phyloP scores from a whole-genome alignment of 2,797 vertebrate genomes.

The Fratercula arctica region DNA sequence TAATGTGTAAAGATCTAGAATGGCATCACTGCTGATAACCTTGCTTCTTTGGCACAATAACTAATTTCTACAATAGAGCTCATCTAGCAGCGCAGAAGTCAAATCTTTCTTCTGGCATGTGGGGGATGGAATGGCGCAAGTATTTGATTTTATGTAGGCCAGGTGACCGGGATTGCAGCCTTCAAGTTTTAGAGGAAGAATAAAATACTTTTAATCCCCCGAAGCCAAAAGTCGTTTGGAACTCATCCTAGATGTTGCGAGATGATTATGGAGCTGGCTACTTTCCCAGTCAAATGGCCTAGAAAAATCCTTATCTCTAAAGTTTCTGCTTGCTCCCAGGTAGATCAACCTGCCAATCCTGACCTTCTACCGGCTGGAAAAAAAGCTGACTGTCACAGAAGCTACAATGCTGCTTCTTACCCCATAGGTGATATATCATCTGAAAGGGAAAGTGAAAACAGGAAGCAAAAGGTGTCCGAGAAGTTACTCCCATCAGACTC shows the following conservation, averaged over 20 bases:
- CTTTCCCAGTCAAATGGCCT: constrained; percentile 60
- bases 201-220: constrained; percentile 34
- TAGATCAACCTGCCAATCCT: constrained; percentile 62
- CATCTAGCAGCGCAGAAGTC: background rate
- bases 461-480: background rate
- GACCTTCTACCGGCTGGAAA: constrained; percentile 34
- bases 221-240: constrained; percentile 36
- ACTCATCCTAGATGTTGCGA: constrained; percentile 41
- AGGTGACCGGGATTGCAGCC: background rate
- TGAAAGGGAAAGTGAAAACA: constrained; percentile 15
- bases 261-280: constrained; percentile 50
- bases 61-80: background rate
- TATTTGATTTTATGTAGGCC: constrained; percentile 20
- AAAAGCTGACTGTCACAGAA: constrained; percentile 48
- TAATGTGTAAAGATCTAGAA: background rate
- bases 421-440: background rate
- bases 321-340: constrained; percentile 34
- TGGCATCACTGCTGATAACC: background rate
- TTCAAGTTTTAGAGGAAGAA: constrained; percentile 27
- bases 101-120: background rate
- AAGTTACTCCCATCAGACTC: background rate
- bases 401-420: background rate
- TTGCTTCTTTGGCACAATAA: background rate
- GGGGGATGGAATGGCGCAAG: background rate
- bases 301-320: constrained; percentile 62